Evolutionary conservation across 1,140 invertebrate genomes (phyloP), one percentile per base, ranked within the genome.

Genomic region (Drosophila nikananu): DNA sequence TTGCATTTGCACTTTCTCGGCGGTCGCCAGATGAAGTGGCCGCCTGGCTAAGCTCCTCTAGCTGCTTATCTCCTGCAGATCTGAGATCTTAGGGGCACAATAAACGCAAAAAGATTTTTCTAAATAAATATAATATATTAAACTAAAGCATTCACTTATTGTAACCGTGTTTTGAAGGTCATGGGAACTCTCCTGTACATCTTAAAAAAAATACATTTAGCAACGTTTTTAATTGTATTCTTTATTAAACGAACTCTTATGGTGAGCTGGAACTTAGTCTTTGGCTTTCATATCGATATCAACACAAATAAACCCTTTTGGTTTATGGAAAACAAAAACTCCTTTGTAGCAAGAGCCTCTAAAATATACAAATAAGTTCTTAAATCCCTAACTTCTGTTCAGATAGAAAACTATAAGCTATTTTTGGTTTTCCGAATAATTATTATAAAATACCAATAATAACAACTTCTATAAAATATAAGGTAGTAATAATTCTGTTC

Each of bases 11-110:
- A 99, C 91, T 96, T 99, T 73, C 93, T 99, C 9, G 99, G 98
- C 62, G 98, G 98, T 21, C 94, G 98, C 46, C 99, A 99, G 94
- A 94, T 99, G 95, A 93, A 95, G 52, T 99, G 98, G 98, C 98
- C 98, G 37, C 98, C 98, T 58, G 98, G 98, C 58, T 99, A 98
- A 68, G 17, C 9, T 21, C 3, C 2, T 7, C 2, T 17, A 9
- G n/a, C 6, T 9, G 10, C 32, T 23, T n/a, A 17, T 8, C 17
- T 25, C 3, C 8, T 25, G 1, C 7, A 55, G 44, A 27, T 42
- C 37, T 10, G 39, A 23, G 39, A 42, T 61, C 37, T 41, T 42
- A 13, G 8, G 19, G 12, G 5, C 9, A 19, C 9, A 3, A 27
- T 2, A 8, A 23, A 23, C 19, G 25, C 15, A 13, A 49, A 49